Evolutionary conservation across 2,113 vertebrate species (phyloP).

Genomic region (Ictalurus punctatus): DNA sequence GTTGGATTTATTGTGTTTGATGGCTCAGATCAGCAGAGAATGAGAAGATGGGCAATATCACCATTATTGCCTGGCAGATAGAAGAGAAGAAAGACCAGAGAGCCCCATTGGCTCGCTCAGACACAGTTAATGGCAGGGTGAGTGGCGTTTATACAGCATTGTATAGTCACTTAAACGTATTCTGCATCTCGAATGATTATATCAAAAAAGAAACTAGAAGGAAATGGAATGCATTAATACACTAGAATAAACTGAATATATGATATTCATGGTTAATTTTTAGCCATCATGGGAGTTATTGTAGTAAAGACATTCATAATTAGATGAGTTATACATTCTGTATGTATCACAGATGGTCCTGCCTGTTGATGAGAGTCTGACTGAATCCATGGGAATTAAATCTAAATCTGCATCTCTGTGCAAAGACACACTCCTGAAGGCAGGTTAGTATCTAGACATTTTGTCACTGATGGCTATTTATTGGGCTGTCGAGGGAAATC

Average conservation of each 20-base stretch:
- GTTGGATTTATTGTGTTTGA: slow-evolving; percentile 3
- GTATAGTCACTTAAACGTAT: background rate
- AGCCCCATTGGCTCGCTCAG: slow-evolving; percentile 81
- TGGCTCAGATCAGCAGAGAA: slow-evolving; percentile 88
- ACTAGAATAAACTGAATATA: background rate
- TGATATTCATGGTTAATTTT: background rate
- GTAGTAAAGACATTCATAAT: background rate
- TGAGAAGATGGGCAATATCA: slow-evolving; percentile 91
- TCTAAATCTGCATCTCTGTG: slow-evolving; percentile 91
- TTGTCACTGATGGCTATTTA: background rate
- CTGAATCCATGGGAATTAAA: slow-evolving; percentile 87
- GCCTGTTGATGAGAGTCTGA: slow-evolving; percentile 95
- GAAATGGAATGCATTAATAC: background rate
- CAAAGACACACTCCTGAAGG: slow-evolving; percentile 90
- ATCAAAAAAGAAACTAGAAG: background rate
- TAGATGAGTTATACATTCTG: background rate
- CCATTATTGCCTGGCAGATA: slow-evolving; percentile 96
- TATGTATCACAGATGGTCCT: slow-evolving; percentile 83
- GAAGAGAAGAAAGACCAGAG: slow-evolving; percentile 91
- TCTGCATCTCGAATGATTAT: background rate
- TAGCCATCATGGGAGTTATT: background rate
- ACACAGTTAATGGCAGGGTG: slow-evolving; percentile 92
- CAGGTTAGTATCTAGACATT: slow-evolving; percentile 74
- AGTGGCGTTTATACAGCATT: slow-evolving; percentile 48
- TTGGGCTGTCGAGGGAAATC: background rate